These are phyloP conservation scores for Apodemia duryi DNA, from an alignment of 2,888 invertebrate genomes.

Conservation along the genomic window DNA sequence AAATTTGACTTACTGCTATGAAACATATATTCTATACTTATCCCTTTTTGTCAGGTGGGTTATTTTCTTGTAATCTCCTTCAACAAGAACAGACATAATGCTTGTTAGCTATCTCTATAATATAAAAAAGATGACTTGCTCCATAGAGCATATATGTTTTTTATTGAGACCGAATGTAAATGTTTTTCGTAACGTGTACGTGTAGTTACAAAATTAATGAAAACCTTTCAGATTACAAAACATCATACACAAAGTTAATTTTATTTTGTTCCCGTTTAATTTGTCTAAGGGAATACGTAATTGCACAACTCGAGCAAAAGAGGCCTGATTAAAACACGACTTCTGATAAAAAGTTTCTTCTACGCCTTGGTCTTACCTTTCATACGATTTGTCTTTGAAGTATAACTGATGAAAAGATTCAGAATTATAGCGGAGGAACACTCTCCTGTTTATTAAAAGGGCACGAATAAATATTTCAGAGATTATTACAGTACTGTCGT, in stretches of 20 bases:
- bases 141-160: too few relatives aligned
- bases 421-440: background rate
- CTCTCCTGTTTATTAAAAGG: slow-evolving; percentile 1
- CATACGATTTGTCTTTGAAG: slow-evolving; percentile 15
- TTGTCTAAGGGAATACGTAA: slow-evolving; percentile 6
- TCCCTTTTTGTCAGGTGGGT: too few relatives aligned
- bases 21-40: too few relatives aligned
- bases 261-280: slow-evolving; percentile 1
- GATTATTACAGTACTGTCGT: background rate
- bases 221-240: background rate
- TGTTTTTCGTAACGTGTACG: background rate
- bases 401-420: slow-evolving; percentile 7
- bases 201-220: background rate
- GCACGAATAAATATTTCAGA: background rate
- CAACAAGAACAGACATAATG: too few relatives aligned
- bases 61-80: too few relatives aligned
- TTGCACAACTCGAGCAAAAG: background rate
- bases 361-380: background rate
- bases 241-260: background rate
- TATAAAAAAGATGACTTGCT: too few relatives aligned
- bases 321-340: slow-evolving; percentile 6
- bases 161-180: too few relatives aligned
- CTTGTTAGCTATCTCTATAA: too few relatives aligned
- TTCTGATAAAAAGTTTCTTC: slow-evolving; percentile 12
- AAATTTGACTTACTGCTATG: too few relatives aligned